phyloP scores from a whole-genome alignment of 2,888 invertebrate genomes.

The Lithophane socia region DNA sequence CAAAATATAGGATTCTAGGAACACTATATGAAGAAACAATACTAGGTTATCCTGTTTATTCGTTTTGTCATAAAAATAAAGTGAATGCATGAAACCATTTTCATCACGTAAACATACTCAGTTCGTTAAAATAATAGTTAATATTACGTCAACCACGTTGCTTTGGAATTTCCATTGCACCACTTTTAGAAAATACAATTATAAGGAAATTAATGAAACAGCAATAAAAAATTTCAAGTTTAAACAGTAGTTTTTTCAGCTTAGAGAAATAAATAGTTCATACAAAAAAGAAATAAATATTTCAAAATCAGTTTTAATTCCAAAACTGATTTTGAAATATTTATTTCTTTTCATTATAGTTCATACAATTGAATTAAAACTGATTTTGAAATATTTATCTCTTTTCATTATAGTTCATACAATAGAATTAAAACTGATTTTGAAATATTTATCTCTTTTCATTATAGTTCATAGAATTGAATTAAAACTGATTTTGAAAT shows the following conservation, averaged over 20 bases:
- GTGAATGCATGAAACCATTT: neutral
- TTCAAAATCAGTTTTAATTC: no score
- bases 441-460: no score
- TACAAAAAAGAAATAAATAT: no score
- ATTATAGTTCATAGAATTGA: neutral
- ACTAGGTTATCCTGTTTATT: neutral
- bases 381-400: no score
- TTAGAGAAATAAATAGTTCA: neutral
- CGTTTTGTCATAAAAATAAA: constrained; percentile 5
- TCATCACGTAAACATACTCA: neutral
- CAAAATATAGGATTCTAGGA: constrained; percentile 3
- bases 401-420: no score
- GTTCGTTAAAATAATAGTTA: neutral
- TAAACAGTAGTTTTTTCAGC: neutral
- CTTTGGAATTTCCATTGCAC: neutral
- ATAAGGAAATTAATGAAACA: neutral
- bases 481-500: neutral
- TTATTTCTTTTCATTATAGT: no score
- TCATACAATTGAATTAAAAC: no score
- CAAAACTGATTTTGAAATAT: no score
- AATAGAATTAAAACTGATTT: no score
- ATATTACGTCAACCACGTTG: neutral
- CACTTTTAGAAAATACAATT: neutral
- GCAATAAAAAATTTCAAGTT: neutral
- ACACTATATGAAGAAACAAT: neutral